phyloP scores from a whole-genome alignment of 1,140 invertebrate species.

The Dendrolimus kikuchii region DNA sequence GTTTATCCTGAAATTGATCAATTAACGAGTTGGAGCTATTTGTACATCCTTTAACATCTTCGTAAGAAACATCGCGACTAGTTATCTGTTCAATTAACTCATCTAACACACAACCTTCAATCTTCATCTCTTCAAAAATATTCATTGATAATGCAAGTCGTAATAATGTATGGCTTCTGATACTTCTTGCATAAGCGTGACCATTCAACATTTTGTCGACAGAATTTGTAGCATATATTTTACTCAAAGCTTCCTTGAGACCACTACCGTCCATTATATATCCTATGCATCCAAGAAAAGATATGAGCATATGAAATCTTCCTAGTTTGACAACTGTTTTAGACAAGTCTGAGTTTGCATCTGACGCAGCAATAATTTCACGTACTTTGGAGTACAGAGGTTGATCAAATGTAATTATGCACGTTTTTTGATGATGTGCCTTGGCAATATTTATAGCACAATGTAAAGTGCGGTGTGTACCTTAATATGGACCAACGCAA shows the following conservation, averaged over 20 bases:
- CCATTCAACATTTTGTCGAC: conserved; percentile 49
- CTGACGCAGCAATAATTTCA: conserved; percentile 47
- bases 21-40: conserved; percentile 28
- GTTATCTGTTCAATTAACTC: conserved; percentile 35
- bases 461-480: conserved; percentile 30
- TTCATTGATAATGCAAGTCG: conserved; percentile 31
- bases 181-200: conserved; percentile 33
- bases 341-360: conserved; percentile 18
- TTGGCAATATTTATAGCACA: conserved; percentile 25
- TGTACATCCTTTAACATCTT: conserved; percentile 34
- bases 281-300: conserved; percentile 52
- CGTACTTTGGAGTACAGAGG: conserved; percentile 57
- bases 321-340: conserved; percentile 37
- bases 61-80: conserved; percentile 30
- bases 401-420: conserved; percentile 48
- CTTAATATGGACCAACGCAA: conserved; percentile 22
- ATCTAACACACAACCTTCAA: conserved; percentile 27
- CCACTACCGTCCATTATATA: conserved; percentile 55
- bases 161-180: conserved; percentile 47
- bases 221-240: conserved; percentile 42
- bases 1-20: conserved; percentile 35
- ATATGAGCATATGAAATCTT: conserved; percentile 55
- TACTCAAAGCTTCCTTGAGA: conserved; percentile 36
- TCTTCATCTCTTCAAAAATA: conserved; percentile 30
- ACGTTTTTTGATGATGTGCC: conserved; percentile 19